Conservation (phyloP, 2,888 invertebrate genomes). For the Oscheius sp. region DNA sequence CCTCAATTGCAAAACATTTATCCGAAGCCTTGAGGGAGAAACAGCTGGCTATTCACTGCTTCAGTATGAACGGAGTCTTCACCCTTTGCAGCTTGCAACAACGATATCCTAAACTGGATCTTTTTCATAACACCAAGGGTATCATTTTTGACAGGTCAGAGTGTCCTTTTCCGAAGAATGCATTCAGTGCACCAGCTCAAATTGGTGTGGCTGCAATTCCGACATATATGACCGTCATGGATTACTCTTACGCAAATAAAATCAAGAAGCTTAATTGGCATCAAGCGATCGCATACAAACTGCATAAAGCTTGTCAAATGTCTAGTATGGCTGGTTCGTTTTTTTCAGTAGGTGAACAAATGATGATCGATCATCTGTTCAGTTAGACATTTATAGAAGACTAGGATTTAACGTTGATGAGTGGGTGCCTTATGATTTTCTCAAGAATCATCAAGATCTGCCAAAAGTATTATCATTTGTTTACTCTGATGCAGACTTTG, state of each 20-base stretch:
- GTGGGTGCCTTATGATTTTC: constrained; percentile 3
- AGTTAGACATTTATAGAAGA: no score
- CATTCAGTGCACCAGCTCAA: constrained; percentile 1
- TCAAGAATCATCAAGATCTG: neutral
- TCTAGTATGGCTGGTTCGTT: neutral
- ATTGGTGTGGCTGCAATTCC: neutral
- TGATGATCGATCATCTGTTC: no score
- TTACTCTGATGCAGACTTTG: constrained; percentile 3
- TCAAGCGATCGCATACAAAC: neutral
- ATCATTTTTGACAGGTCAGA: constrained; percentile 20
- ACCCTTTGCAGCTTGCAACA: neutral
- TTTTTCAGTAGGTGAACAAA: no score
- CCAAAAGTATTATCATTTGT: constrained; percentile 9
- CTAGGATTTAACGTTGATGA: no score
- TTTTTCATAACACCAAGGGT: constrained; percentile 8
- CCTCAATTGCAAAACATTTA: neutral
- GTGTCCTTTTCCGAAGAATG: neutral
- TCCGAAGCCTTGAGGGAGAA: neutral
- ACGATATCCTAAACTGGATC: constrained; percentile 17
- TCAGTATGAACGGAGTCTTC: constrained; percentile 24
- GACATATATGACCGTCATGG: constrained; percentile 9
- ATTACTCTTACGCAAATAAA: constrained; percentile 1
- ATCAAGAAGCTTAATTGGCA: neutral
- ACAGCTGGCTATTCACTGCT: constrained; percentile 9
- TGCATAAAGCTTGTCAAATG: neutral